These are phyloP conservation scores for Etheostoma cragini DNA, from an alignment of 2,113 vertebrate genomes.

Conservation along the genomic window DNA sequence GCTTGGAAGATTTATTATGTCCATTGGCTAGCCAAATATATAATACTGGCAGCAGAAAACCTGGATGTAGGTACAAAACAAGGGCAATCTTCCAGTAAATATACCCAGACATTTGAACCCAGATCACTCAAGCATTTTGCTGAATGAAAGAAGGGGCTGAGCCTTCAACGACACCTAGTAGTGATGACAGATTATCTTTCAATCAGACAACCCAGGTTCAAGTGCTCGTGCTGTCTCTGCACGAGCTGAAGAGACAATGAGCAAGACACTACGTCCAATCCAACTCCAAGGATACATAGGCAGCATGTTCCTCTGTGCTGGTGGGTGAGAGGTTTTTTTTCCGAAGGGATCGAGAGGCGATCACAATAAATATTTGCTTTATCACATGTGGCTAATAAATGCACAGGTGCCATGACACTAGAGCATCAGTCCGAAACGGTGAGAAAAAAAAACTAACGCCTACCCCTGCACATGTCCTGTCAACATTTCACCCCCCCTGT, in stretches of 20 bases:
- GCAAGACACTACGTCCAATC: not conserved
- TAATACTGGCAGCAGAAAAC: not conserved
- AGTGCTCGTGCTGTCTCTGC: conserved; percentile 15
- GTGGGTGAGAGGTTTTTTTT: not conserved
- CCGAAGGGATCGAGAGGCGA: not conserved
- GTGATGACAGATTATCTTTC: not conserved
- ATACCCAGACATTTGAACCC: not conserved
- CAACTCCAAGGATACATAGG: not conserved
- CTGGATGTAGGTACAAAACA: not conserved
- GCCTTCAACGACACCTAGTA: not conserved
- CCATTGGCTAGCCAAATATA: not conserved
- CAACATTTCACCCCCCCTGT: not conserved
- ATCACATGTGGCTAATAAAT: not conserved
- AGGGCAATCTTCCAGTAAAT: not conserved
- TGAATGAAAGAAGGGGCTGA: not conserved
- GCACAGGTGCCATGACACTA: not conserved
- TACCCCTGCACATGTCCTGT: not conserved
- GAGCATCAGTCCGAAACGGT: not conserved
- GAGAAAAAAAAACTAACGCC: not conserved
- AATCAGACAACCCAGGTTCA: conserved; percentile 3
- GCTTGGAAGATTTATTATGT: not conserved
- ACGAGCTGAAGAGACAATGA: conserved; percentile 9
- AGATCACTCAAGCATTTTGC: not conserved
- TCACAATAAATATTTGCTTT: not conserved
- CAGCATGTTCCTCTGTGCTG: not conserved